phyloP scores from a whole-genome alignment of 1,140 invertebrate genomes.

The Apis florea region DNA sequence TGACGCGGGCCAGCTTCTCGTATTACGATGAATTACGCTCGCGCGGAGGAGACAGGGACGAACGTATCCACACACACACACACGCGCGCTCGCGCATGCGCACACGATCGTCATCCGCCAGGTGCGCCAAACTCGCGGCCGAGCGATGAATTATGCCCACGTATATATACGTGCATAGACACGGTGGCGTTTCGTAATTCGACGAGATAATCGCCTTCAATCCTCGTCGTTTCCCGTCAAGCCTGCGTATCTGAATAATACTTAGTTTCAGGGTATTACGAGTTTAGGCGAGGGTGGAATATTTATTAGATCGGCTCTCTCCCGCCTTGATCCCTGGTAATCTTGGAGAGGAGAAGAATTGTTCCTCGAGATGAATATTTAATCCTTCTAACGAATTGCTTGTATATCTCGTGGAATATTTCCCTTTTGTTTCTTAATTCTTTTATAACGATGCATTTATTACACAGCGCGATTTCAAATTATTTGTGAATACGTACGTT shows the following conservation, averaged over 20 bases:
- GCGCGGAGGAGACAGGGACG: not conserved
- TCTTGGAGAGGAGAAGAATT: too few species aligned
- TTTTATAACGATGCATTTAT: too few species aligned
- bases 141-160: conserved; percentile 18
- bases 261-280: not conserved
- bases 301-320: not conserved
- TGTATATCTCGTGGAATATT: too few species aligned
- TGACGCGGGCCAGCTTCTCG: conserved; percentile 10
- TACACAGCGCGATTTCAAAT: too few species aligned
- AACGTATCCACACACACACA: not conserved
- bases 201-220: not conserved
- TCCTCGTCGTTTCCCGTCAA: not conserved
- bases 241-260: not conserved
- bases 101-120: conserved; percentile 10
- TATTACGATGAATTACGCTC: conserved; percentile 16
- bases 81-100: not conserved
- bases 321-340: not conserved
- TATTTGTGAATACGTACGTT: too few species aligned
- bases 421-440: too few species aligned
- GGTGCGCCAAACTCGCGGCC: not conserved
- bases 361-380: too few species aligned
- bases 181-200: conserved; percentile 26
- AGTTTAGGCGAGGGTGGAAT: not conserved
- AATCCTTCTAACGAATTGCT: too few species aligned
- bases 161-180: too few species aligned